These are phyloP conservation scores for Nannoperca australis DNA, from an alignment of 2,797 vertebrate species.

Conservation along the genomic window DNA sequence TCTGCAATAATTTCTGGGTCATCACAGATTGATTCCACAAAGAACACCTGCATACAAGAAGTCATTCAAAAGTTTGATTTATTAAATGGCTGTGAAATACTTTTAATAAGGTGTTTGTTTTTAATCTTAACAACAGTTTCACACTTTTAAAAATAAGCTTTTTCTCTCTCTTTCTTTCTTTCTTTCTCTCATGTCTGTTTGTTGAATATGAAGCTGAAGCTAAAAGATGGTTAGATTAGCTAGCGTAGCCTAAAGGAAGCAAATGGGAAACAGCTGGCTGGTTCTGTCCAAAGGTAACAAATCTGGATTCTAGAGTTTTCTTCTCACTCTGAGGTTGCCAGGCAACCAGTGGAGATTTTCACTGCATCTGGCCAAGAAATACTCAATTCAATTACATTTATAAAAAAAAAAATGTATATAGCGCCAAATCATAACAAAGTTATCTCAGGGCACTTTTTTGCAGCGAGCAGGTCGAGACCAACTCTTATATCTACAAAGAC, in stretches of 20 bases:
- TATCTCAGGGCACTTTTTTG: too few species aligned
- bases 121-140: neutral
- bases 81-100: neutral
- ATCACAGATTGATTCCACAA: slow-evolving; percentile 87
- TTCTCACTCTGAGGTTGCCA: too few species aligned
- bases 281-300: neutral
- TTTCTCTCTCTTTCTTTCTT: neutral
- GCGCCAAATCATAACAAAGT: too few species aligned
- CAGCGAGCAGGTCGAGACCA: too few species aligned
- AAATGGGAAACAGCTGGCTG: neutral
- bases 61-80: neutral
- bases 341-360: too few species aligned
- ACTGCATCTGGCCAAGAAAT: neutral
- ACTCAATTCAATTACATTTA: neutral
- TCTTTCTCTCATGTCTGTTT: neutral
- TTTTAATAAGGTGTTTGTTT: neutral
- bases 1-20: slow-evolving; percentile 84
- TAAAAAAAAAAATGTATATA: too few species aligned
- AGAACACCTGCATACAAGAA: slow-evolving; percentile 81
- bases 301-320: neutral
- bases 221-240: neutral
- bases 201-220: neutral
- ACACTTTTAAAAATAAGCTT: neutral
- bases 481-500: too few species aligned
- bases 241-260: slow-evolving; percentile 4